A percentile compares a stretch with the other conserved stretches of the same genome.
Evolutionary conservation across 2,113 vertebrate species (phyloP).

Genomic region (Conger conger): DNA sequence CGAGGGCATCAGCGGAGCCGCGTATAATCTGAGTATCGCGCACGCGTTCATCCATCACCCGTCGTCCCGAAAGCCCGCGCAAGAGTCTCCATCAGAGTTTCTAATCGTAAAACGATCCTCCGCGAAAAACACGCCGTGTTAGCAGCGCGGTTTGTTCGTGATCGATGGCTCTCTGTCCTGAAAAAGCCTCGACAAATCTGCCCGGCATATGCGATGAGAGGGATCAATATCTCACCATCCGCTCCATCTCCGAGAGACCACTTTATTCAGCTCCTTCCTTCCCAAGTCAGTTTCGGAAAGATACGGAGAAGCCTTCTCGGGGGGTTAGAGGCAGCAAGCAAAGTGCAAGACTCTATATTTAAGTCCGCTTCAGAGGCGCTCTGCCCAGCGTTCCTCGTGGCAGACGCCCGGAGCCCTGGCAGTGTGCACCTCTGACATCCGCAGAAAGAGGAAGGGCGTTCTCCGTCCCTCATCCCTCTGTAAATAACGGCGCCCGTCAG

Average conservation of each 20-base stretch:
- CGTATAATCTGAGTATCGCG: background rate
- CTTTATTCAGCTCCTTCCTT: background rate
- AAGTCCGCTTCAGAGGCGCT: background rate
- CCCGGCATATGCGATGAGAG: background rate
- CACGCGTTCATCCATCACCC: background rate
- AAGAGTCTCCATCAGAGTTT: background rate
- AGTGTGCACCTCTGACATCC: background rate
- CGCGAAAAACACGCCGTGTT: background rate
- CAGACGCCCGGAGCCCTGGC: background rate
- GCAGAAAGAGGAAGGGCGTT: background rate
- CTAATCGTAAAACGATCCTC: background rate
- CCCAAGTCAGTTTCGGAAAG: background rate
- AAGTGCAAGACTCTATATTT: background rate
- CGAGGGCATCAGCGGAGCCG: no score
- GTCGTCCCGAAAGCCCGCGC: no score
- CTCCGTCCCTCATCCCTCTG: background rate
- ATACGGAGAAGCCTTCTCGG: background rate
- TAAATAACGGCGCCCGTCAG: background rate
- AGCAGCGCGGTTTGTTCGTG: background rate
- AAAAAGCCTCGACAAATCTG: background rate
- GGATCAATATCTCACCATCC: background rate
- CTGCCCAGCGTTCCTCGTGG: background rate
- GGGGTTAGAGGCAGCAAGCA: background rate
- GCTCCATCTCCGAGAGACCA: background rate
- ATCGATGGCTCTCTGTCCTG: background rate